Evolutionary conservation across 92 coral and sea anemone genomes (phyloP).

Genomic region (Bergia sp.): DNA sequence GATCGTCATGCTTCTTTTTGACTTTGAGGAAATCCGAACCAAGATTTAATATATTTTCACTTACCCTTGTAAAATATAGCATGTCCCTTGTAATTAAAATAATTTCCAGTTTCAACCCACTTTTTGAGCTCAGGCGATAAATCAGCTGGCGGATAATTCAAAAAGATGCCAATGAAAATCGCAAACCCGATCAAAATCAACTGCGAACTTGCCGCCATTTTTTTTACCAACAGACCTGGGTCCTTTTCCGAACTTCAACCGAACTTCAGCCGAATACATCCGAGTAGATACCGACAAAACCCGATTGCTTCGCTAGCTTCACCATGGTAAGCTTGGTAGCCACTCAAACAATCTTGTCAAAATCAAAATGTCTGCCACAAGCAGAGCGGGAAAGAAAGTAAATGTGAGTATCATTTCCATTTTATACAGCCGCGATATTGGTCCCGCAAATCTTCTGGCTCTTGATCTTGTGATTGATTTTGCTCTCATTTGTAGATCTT

Average conservation of each 20-base stretch:
- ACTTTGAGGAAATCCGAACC: no score
- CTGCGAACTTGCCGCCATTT: conserved; percentile 63
- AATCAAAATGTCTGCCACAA: conserved; percentile 94
- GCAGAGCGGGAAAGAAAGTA: conserved; percentile 85
- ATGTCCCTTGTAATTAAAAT: conserved; percentile 78
- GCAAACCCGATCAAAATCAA: conserved; percentile 57
- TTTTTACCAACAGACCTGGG: neutral
- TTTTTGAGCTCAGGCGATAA: conserved; percentile 70
- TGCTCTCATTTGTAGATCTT: conserved; percentile 67
- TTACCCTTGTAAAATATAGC: conserved; percentile 94
- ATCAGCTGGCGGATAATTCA: conserved; percentile 84
- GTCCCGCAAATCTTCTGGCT: no score
- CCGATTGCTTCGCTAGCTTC: conserved; percentile 55
- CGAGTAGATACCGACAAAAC: conserved; percentile 35
- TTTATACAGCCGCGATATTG: neutral
- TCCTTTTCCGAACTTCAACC: neutral
- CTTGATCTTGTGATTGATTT: neutral
- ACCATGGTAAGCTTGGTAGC: conserved; percentile 77
- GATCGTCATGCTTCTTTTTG: no score
- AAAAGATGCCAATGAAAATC: conserved; percentile 69
- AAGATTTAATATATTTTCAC: neutral
- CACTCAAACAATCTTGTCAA: conserved; percentile 67
- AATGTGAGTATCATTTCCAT: conserved; percentile 70
- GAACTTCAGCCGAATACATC: neutral
- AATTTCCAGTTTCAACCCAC: conserved; percentile 85